Conservation (phyloP, 1,140 invertebrate genomes). For the Drosophila tropicalis region DNA sequence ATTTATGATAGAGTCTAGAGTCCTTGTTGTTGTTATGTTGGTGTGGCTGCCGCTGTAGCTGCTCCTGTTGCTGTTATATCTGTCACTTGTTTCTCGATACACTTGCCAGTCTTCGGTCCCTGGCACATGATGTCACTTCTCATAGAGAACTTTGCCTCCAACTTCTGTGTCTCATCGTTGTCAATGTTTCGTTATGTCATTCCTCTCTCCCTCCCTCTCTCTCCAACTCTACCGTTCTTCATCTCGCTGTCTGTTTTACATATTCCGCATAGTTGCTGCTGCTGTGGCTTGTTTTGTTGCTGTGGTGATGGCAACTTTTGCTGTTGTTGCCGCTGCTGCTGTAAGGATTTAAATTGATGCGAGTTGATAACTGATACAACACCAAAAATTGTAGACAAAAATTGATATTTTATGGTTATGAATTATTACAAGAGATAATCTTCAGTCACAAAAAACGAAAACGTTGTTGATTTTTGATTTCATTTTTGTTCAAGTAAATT, state of each 20-base stretch:
- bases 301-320: slow-evolving; percentile 37
- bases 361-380: slow-evolving; percentile 46
- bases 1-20: slow-evolving; percentile 44
- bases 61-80: slow-evolving; percentile 41
- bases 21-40: slow-evolving; percentile 32
- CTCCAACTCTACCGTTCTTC: not conserved
- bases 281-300: slow-evolving; percentile 38
- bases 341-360: slow-evolving; percentile 69
- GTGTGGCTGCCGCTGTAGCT: slow-evolving; percentile 23
- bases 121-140: slow-evolving; percentile 39
- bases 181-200: slow-evolving; percentile 36
- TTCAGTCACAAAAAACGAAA: slow-evolving; percentile 32
- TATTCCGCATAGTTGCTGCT: slow-evolving; percentile 39
- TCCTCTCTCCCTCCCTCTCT: not conserved
- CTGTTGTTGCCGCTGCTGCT: slow-evolving; percentile 17
- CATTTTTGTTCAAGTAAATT: slow-evolving; percentile 32
- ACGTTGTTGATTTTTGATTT: slow-evolving; percentile 23
- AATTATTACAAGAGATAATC: slow-evolving; percentile 77
- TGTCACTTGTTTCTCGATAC: slow-evolving; percentile 65
- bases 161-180: slow-evolving; percentile 27
- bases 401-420: slow-evolving; percentile 82
- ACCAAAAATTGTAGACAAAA: slow-evolving; percentile 65
- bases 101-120: slow-evolving; percentile 57
- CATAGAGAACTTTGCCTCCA: slow-evolving; percentile 14
- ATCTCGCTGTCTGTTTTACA: not conserved